Percentiles rank a stretch among this genome's conserved stretches.
phyloP scores from a whole-genome alignment of 2,888 invertebrate genomes.

The Protodeltote pygarga region DNA sequence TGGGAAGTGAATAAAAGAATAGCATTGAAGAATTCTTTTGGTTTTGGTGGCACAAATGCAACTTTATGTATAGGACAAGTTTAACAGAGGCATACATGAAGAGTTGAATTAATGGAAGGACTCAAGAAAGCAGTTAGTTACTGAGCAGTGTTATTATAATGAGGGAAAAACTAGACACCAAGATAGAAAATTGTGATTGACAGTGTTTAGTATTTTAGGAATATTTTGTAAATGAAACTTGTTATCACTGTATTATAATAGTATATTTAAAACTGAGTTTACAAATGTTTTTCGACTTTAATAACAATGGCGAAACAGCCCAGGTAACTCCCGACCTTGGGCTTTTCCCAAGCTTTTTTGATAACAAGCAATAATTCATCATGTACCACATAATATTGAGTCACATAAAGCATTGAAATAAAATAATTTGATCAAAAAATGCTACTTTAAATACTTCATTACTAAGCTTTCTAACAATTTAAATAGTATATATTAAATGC shows the following conservation, averaged over 20 bases:
- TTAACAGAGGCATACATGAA: slow-evolving; percentile 15
- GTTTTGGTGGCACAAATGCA: slow-evolving; percentile 99
- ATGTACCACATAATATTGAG: slow-evolving; percentile 78
- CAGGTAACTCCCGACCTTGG: slow-evolving; percentile 70
- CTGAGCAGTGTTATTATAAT: not conserved
- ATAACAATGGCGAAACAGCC: slow-evolving; percentile 77
- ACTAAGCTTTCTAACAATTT: slow-evolving; percentile 83
- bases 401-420: slow-evolving; percentile 82
- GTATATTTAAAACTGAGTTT: slow-evolving; percentile 85
- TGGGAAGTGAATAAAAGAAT: slow-evolving; percentile 89
- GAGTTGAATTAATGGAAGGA: not conserved
- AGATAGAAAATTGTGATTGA: too few species aligned
- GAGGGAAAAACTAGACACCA: too few species aligned
- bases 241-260: slow-evolving; percentile 76
- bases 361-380: slow-evolving; percentile 75
- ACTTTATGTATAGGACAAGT: slow-evolving; percentile 89
- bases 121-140: not conserved
- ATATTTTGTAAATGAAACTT: slow-evolving; percentile 56
- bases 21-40: slow-evolving; percentile 98
- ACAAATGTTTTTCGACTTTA: slow-evolving; percentile 80
- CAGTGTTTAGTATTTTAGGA: too few species aligned
- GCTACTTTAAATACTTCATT: slow-evolving; percentile 80
- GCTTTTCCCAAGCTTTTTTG: slow-evolving; percentile 67
- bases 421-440: slow-evolving; percentile 84
- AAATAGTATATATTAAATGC: slow-evolving; percentile 84